Base-by-base conservation (phyloP, 2,113 vertebrate species). In the Irena cyanogastra region DNA sequence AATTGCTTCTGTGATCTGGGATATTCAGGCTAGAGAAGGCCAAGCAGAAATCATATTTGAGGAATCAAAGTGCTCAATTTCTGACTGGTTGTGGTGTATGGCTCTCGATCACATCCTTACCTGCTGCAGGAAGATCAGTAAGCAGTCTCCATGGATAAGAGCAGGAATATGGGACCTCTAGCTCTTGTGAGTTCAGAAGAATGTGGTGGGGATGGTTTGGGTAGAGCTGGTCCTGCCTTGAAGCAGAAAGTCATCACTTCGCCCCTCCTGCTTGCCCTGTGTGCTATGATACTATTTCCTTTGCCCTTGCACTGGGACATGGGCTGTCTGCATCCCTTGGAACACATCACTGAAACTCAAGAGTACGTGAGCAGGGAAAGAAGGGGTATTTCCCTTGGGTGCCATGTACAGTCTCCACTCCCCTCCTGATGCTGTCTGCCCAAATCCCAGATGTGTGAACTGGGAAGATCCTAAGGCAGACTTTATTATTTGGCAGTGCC, bases 261-360 rank as follows among this genome's bases (percentile, higher is more conserved):
- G 50, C 16, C n/a, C 37, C 69, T 83, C 23, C 13, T 76, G 26
- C 30, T 53, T 61, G 16, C 12, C 12, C 28, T 50, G 6, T 66
- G 50, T 56, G n/a, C 56, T 70, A 1, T 78, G 80, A 53, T 17
- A 2, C 16, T 60, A 2, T 12, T 64, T 81, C 24, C 24, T 50
- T 35, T 35, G 9, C 14, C 31, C 27, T 65, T 78, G 28, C 2
- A 2, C 3, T 87, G 64, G 69, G 69, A 27, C 13, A 11, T 0
- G 3, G 31, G 14, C 30, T 37, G 11, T 27, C 24, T 53, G 37
- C 52, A 50, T 66, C 90, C 78, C 39, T 8, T 66, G 85, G 56
- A 39, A 45, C 26, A 18, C 6, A 0, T 74, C 1, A 1, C 23
- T 75, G 56, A 59, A 84, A 45, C n/a, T 42, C 9, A 3, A 1